Percentiles rank a stretch among this genome's conserved stretches.
Evolutionary conservation across 2,113 vertebrate genomes (phyloP).

Genomic region (Perca fluviatilis): DNA sequence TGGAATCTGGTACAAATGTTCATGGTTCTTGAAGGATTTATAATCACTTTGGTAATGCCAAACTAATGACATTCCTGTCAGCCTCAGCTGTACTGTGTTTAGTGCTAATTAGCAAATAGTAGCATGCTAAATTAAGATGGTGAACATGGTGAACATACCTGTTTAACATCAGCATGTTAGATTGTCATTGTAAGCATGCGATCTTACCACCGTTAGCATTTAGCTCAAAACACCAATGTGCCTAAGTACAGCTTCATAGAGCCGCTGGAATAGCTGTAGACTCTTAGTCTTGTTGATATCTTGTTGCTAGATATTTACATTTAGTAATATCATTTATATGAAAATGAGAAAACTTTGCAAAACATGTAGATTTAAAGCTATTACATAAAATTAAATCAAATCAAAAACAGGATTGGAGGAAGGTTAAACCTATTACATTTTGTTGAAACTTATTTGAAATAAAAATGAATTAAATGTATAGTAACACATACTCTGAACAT

Average conservation of each 20-base stretch:
- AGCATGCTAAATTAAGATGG: not conserved
- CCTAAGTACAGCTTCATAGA: not conserved
- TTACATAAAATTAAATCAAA: not conserved
- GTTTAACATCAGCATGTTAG: not conserved
- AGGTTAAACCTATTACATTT: not conserved
- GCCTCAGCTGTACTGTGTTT: not conserved
- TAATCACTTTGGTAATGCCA: not conserved
- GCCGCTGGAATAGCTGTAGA: not conserved
- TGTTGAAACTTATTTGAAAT: not conserved
- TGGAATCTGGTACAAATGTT: too few relatives aligned
- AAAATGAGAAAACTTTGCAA: not conserved
- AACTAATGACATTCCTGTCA: not conserved
- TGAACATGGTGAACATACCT: not conserved
- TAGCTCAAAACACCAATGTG: not conserved
- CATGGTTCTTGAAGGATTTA: too few relatives aligned
- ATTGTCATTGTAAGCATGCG: not conserved
- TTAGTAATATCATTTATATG: not conserved
- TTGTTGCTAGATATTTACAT: not conserved
- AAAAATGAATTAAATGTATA: not conserved
- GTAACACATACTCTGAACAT: too few relatives aligned
- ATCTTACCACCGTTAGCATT: not conserved
- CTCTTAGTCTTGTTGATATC: not conserved
- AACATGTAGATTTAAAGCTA: not conserved
- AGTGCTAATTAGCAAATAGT: not conserved
- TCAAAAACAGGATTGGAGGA: not conserved